Percentiles rank a stretch among this genome's conserved stretches.
These are phyloP conservation scores for Drosophila tripunctata DNA, from an alignment of 2,888 invertebrate species.

Conservation along the genomic window DNA sequence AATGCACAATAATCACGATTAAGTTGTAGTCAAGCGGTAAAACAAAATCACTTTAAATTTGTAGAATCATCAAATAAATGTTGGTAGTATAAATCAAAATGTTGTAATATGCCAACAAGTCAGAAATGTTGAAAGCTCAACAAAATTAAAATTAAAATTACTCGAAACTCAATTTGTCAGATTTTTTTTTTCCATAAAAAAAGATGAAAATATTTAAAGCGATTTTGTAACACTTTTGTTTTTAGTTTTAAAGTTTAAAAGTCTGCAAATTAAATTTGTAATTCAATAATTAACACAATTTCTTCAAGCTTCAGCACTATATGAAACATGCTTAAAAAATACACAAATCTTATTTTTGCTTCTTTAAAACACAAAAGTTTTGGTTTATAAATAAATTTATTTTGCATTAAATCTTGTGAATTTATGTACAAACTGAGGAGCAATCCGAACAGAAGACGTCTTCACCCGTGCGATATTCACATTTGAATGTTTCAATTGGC, in stretches of 20 bases:
- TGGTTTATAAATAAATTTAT: constrained; percentile 12
- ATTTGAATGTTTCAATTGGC: constrained; percentile 84
- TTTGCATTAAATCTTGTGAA: constrained; percentile 14
- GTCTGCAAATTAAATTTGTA: not conserved
- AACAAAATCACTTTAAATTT: constrained; percentile 65
- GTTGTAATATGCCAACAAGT: not conserved
- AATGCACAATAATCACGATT: constrained; percentile 66
- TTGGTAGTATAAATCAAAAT: not conserved
- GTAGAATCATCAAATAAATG: constrained; percentile 11
- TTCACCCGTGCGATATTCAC: constrained; percentile 84
- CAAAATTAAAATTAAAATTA: not conserved
- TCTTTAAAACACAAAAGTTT: constrained; percentile 20
- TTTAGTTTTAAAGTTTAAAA: not conserved
- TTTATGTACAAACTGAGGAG: constrained; percentile 52
- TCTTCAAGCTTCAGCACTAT: constrained; percentile 15
- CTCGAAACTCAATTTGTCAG: not conserved
- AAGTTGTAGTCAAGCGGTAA: constrained; percentile 40
- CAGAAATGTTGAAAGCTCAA: not conserved
- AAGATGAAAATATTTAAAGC: constrained; percentile 41
- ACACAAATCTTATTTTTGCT: constrained; percentile 15
- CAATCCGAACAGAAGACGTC: constrained; percentile 82
- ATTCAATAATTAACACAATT: constrained; percentile 3
- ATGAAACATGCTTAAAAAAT: constrained; percentile 11
- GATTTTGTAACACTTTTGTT: constrained; percentile 22
- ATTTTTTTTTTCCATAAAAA: no score